phyloP scores from a whole-genome alignment of 2,797 vertebrate species.

The Anomalospiza imberbis region DNA sequence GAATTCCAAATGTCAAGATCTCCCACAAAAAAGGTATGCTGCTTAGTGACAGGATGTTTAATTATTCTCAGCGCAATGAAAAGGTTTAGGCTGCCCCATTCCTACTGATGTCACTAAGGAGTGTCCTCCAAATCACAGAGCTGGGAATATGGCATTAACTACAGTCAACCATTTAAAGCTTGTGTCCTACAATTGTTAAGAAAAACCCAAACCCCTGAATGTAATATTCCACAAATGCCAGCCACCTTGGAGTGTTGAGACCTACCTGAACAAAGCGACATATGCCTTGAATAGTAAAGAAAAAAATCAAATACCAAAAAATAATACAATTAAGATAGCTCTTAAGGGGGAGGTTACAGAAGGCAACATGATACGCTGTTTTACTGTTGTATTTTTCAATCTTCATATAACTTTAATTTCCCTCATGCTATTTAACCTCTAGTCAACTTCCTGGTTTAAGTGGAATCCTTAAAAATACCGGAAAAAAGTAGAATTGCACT shows the following conservation, averaged over 20 bases:
- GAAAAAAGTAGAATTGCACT: neutral
- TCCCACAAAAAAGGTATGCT: conserved; percentile 3
- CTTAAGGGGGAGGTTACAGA: neutral
- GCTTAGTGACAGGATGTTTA: conserved; percentile 17
- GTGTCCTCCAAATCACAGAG: neutral
- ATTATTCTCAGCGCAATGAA: conserved; percentile 14
- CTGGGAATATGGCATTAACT: neutral
- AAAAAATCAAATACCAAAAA: neutral
- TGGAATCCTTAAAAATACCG: neutral
- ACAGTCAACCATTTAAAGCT: neutral
- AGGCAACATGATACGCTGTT: neutral
- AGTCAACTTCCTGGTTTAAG: neutral
- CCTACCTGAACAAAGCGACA: neutral
- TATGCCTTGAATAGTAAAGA: neutral
- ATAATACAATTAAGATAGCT: neutral
- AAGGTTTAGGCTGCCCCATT: neutral
- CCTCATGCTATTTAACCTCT: neutral
- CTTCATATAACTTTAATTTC: neutral
- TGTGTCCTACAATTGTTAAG: neutral
- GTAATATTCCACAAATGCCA: neutral
- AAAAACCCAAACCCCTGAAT: neutral
- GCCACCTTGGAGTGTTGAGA: neutral
- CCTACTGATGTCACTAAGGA: conserved; percentile 4
- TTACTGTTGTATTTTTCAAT: neutral
- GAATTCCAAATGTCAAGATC: conserved; percentile 41